Evolutionary conservation across 2,113 vertebrate species (phyloP), one percentile per base, ranked within the genome.

Genomic region (Benitochromis conjunctus): DNA sequence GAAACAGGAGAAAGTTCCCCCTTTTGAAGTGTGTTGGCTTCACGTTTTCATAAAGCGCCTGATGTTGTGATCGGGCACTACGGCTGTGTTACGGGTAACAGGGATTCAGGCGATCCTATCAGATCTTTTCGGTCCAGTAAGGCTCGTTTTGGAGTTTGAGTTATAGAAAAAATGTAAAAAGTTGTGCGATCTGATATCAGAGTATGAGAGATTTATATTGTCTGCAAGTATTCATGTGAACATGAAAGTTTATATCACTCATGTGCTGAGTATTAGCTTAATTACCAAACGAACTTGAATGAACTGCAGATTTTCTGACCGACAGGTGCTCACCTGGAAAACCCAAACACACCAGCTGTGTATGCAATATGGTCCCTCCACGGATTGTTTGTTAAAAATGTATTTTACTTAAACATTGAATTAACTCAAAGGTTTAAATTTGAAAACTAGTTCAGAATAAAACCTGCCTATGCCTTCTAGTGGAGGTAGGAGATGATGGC

Each of bases 121-220:
- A 31, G 31, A 31, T 31, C 31, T 31, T 31, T 31, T 6, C 5
- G 2, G 31, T 31, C 31, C 31, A 31, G 31, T 31, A 31, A 31
- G 1, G 31, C 31, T 31, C 5, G 31, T 31, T 31, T 31, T 31
- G 31, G 31, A 31, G 5, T 31, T 31, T 31, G 5, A 31, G 31
- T 31, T 2, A 31, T 6, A 31, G 31, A 31, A 31, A 31, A 31
- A 31, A 31, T 31, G 5, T 31, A 31, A 31, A 31, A 31, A 31
- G 31, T 31, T 31, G 5, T 31, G 31, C 5, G 31, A 31, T 4
- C 31, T 31, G 6, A 31, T 31, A 31, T 31, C 31, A 31, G 2
- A 31, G 31, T 31, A 31, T 31, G 31, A 31, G 0, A 54, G 0
- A 34, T 60, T 29, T 19, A 19, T 34, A 19, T 60, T 60, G 29